Evolutionary conservation across 2,888 invertebrate species (phyloP).

Genomic region (Lasioglossum zephyrum): DNA sequence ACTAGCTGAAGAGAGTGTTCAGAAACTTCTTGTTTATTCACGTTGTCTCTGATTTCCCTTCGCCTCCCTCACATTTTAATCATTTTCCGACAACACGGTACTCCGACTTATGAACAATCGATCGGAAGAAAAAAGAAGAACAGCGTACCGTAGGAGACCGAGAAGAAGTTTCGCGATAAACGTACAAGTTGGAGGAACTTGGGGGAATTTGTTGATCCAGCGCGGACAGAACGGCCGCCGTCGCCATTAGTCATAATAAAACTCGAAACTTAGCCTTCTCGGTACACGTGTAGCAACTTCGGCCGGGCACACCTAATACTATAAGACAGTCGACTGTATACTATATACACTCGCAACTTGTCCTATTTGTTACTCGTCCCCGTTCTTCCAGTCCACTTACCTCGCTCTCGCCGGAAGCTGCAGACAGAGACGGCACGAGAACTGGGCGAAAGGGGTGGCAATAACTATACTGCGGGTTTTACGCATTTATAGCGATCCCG

Average conservation of each 20-base stretch:
- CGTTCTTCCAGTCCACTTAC: constrained; percentile 16
- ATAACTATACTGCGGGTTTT: background rate
- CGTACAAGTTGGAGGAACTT: background rate
- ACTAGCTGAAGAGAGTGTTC: background rate
- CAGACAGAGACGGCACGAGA: background rate
- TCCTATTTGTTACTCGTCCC: constrained; percentile 26
- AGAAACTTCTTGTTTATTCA: background rate
- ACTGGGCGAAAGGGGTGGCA: background rate
- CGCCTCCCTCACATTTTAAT: background rate
- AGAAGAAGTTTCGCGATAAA: background rate
- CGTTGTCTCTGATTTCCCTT: background rate
- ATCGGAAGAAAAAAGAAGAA: background rate
- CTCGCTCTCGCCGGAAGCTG: background rate
- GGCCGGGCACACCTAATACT: background rate
- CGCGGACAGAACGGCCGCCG: constrained; percentile 14
- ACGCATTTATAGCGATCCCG: background rate
- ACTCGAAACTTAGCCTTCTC: constrained; percentile 23
- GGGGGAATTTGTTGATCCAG: background rate
- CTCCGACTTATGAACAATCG: background rate
- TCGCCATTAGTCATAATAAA: constrained; percentile 46
- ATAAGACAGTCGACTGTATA: constrained; percentile 5
- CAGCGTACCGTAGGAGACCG: background rate
- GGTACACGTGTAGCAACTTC: constrained; percentile 15
- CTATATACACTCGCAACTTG: constrained; percentile 34
- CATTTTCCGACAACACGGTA: background rate